Conservation (phyloP, 1,140 invertebrate genomes). For the Polypedilum pembai region DNA sequence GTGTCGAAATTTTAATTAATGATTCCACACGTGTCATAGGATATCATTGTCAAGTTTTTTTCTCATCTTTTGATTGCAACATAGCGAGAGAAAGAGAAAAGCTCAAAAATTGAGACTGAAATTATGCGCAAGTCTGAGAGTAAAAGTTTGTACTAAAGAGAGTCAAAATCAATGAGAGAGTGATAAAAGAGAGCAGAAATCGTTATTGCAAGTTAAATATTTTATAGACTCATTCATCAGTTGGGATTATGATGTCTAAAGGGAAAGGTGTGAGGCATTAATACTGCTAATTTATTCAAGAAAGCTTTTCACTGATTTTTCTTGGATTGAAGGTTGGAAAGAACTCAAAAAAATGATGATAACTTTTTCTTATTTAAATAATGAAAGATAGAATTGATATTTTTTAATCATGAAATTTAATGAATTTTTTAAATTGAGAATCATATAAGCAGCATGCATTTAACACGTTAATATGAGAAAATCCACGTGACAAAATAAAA, state of each 20-base stretch:
- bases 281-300: too few relatives aligned
- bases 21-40: background rate
- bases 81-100: background rate
- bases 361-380: too few relatives aligned
- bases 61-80: background rate
- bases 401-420: too few relatives aligned
- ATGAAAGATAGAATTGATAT: too few relatives aligned
- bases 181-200: background rate
- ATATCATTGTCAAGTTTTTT: background rate
- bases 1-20: conserved; percentile 1
- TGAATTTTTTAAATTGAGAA: too few relatives aligned
- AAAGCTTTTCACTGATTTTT: too few relatives aligned
- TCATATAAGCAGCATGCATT: too few relatives aligned
- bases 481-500: too few relatives aligned
- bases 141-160: background rate
- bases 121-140: background rate
- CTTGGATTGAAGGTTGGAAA: too few relatives aligned
- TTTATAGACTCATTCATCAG: background rate
- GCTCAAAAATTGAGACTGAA: background rate
- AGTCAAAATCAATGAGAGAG: background rate
- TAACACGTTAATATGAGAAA: too few relatives aligned
- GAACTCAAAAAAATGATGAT: too few relatives aligned
- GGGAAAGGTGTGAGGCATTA: too few relatives aligned
- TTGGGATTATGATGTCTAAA: background rate
- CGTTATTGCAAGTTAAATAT: background rate